phyloP scores from a whole-genome alignment of 2,113 vertebrate genomes.

The Ginglymostoma cirratum region DNA sequence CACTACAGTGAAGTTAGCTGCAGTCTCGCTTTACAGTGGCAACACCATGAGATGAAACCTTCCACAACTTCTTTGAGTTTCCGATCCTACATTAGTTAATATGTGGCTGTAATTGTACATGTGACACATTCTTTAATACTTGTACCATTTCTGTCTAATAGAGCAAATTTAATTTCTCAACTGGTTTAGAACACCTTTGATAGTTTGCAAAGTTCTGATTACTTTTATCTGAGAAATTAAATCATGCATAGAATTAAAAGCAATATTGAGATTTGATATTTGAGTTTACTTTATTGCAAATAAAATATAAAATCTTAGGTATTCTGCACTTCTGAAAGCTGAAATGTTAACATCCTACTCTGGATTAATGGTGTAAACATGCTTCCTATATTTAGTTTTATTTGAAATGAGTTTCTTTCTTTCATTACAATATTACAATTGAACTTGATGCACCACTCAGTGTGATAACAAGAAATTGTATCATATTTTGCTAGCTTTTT shows the following conservation, averaged over 20 bases:
- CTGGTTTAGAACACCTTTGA: neutral
- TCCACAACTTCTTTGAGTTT: neutral
- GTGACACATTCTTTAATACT: neutral
- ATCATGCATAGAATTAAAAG: neutral
- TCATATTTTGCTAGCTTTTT: constrained; percentile 5
- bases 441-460: neutral
- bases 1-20: neutral
- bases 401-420: constrained; percentile 3
- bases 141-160: neutral
- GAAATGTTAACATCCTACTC: neutral
- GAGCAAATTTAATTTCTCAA: neutral
- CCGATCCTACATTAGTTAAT: neutral
- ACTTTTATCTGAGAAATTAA: neutral
- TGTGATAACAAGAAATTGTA: constrained; percentile 1
- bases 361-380: constrained; percentile 1
- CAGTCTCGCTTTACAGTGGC: neutral
- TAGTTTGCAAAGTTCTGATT: neutral
- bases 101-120: neutral
- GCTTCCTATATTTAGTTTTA: neutral
- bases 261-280: neutral
- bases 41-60: neutral
- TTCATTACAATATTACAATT: constrained; percentile 3
- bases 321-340: neutral
- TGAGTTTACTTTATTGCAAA: neutral
- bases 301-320: neutral